Conservation (phyloP, 2,113 vertebrate species). For the Plecotus auritus region DNA sequence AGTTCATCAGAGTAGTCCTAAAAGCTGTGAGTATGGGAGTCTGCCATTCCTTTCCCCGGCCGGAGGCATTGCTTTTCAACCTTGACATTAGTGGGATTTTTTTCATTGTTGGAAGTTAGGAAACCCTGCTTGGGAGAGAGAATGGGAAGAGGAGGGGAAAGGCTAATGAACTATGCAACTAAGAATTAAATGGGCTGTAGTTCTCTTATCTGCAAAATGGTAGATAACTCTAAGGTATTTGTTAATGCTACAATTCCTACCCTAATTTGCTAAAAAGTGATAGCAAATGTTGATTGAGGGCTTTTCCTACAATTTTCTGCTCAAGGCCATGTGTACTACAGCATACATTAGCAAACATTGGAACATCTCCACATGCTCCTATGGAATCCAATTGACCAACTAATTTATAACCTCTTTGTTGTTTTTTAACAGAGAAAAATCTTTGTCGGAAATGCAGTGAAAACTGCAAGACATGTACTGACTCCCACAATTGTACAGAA, state of each 20-base stretch:
- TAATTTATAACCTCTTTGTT: constrained; percentile 40
- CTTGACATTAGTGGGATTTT: not conserved
- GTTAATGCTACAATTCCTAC: not conserved
- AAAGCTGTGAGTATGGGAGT: not conserved
- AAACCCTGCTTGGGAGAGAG: not conserved
- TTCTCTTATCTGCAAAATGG: not conserved
- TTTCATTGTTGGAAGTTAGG: not conserved
- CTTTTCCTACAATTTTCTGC: not conserved
- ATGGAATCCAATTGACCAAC: constrained; percentile 19
- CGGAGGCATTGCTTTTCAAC: not conserved
- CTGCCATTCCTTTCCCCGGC: not conserved
- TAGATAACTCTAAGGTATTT: not conserved
- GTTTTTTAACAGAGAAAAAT: constrained; percentile 86
- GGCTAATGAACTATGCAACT: not conserved
- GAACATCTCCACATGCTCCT: not conserved
- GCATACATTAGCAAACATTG: not conserved
- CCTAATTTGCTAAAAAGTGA: not conserved
- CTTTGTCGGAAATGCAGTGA: constrained; percentile 93
- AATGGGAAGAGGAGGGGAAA: not conserved
- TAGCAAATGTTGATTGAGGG: not conserved
- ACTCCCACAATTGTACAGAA: constrained; percentile 91
- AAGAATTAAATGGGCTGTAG: not conserved
- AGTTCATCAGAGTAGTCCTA: not conserved
- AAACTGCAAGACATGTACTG: constrained; percentile 92
- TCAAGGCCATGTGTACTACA: not conserved